These are phyloP conservation scores for Clavelina lepadiformis DNA, from an alignment of 23 tunicate species.

Conservation along the genomic window DNA sequence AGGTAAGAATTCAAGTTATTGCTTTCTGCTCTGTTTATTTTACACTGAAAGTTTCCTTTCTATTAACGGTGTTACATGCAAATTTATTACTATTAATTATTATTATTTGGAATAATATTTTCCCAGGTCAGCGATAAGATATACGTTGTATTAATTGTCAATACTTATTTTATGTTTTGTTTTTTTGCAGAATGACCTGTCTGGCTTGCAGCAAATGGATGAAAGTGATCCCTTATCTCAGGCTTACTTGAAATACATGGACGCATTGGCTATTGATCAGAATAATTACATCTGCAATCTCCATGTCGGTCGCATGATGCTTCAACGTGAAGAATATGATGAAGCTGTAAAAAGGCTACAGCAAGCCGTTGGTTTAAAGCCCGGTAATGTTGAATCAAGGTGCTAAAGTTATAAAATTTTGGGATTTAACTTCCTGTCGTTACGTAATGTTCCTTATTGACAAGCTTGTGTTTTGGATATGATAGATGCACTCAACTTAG, in stretches of 20 bases:
- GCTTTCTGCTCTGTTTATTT: not conserved
- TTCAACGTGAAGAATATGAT: slow-evolving; percentile 49
- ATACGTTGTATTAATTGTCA: no score
- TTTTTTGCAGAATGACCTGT: slow-evolving; percentile 50
- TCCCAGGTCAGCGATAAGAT: no score
- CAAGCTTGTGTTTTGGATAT: no score
- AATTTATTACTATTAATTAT: no score
- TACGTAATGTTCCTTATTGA: not conserved
- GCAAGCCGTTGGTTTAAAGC: slow-evolving; percentile 78
- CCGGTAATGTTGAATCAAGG: slow-evolving; percentile 69
- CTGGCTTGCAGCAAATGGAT: slow-evolving; percentile 46
- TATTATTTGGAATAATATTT: no score
- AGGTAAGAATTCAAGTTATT: slow-evolving; percentile 20
- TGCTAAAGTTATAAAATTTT: no score
- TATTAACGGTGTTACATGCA: no score
- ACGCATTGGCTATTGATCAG: slow-evolving; percentile 58
- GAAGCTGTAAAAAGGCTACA: slow-evolving; percentile 64
- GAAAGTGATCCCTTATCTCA: slow-evolving; percentile 64
- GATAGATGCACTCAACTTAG: no score
- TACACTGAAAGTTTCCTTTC: no score
- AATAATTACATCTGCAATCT: slow-evolving; percentile 66
- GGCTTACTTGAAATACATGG: slow-evolving; percentile 86
- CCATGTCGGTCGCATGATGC: slow-evolving; percentile 70
- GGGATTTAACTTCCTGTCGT: no score
- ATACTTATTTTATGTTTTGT: no score